phyloP scores from a whole-genome alignment of 2,113 vertebrate genomes.

The Atlantisia rogersi region DNA sequence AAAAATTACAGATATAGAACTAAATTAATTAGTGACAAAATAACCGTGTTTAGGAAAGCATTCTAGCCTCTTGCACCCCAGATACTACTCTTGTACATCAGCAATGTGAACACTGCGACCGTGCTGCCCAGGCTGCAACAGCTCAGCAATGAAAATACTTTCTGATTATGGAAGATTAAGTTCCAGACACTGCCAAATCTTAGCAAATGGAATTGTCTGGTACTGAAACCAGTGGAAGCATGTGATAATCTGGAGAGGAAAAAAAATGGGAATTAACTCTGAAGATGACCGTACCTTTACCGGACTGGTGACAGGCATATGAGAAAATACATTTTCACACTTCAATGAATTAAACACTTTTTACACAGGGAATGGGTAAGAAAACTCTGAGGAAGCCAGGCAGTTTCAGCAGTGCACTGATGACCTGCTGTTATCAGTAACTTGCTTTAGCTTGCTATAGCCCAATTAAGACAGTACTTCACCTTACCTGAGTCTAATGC shows the following conservation, averaged over 20 bases:
- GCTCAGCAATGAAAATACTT: not conserved
- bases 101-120: not conserved
- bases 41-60: not conserved
- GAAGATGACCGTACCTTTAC: not conserved
- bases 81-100: not conserved
- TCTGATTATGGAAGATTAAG: not conserved
- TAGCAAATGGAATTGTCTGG: not conserved
- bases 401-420: not conserved
- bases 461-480: not conserved
- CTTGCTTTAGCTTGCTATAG: not conserved
- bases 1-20: not conserved
- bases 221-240: not conserved
- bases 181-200: not conserved
- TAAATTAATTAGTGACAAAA: not conserved
- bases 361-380: not conserved
- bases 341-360: not conserved
- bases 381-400: not conserved
- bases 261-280: not conserved
- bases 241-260: not conserved
- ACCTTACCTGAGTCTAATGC: slow-evolving; percentile 77
- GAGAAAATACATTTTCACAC: not conserved
- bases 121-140: not conserved
- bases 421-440: not conserved
- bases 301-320: not conserved
- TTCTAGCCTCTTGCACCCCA: not conserved